A percentile compares a stretch with the other conserved stretches of the same genome.
phyloP scores from a whole-genome alignment of 2,113 vertebrate genomes.

The Ceuthmochares aereus region DNA sequence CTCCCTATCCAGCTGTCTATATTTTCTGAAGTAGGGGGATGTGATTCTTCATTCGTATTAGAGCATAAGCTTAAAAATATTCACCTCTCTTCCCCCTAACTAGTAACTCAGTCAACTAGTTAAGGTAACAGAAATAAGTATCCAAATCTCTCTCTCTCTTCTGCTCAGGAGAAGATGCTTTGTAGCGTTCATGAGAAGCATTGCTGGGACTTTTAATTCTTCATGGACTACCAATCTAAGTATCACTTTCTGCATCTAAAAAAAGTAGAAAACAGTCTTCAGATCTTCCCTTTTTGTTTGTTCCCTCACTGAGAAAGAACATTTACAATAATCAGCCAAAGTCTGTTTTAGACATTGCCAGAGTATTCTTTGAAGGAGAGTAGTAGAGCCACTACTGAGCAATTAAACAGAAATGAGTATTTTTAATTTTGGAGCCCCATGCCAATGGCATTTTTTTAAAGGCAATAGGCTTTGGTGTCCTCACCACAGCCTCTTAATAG shows the following conservation, averaged over 20 bases:
- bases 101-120: background rate
- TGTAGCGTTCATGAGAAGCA: background rate
- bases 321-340: background rate
- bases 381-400: background rate
- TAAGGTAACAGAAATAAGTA: background rate
- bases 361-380: background rate
- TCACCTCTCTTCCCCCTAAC: background rate
- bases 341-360: background rate
- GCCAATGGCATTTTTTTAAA: background rate
- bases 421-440: background rate
- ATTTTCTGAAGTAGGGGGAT: background rate
- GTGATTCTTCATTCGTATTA: background rate
- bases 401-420: background rate
- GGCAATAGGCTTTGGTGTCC: accelerated
- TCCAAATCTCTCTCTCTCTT: background rate
- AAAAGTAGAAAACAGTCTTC: background rate
- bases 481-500: background rate
- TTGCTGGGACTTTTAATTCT: background rate
- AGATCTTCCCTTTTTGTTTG: background rate
- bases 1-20: background rate
- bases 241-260: background rate
- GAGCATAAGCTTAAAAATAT: background rate
- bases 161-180: background rate
- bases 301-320: background rate
- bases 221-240: background rate